phyloP scores from a whole-genome alignment of 2,888 invertebrate species.

The Dendrolimus pini region DNA sequence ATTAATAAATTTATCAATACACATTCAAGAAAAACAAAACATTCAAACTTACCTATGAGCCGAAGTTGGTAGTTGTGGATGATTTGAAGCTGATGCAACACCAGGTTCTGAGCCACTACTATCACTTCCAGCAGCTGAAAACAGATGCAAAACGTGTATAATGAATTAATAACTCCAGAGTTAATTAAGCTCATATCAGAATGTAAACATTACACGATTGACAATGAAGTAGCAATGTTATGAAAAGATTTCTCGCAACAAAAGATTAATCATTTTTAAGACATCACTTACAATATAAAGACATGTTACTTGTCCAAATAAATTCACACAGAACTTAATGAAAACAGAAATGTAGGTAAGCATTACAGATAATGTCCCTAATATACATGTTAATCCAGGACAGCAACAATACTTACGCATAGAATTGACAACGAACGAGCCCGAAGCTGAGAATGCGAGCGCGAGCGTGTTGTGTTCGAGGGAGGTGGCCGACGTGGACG shows the following conservation, averaged over 20 bases:
- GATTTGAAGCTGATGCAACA: constrained; percentile 43
- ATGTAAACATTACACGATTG: too few relatives aligned
- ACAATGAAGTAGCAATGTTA: too few relatives aligned
- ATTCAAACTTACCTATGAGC: constrained; percentile 38
- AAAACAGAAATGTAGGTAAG: too few relatives aligned
- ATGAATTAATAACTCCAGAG: not conserved
- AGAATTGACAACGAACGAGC: constrained; percentile 56
- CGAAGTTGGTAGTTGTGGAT: constrained; percentile 41
- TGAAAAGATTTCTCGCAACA: too few relatives aligned
- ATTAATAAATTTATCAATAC: too few relatives aligned
- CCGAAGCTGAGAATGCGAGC: constrained; percentile 62
- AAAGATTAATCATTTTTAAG: too few relatives aligned
- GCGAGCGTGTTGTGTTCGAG: constrained; percentile 69
- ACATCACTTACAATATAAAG: too few relatives aligned
- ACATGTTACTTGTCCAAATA: too few relatives aligned
- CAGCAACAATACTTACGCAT: constrained; percentile 38
- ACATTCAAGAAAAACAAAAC: too few relatives aligned
- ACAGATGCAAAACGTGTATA: constrained; percentile 1
- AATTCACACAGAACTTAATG: too few relatives aligned
- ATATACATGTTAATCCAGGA: too few relatives aligned
- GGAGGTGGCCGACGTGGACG: constrained; percentile 66
- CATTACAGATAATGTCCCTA: too few relatives aligned
- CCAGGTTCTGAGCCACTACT: constrained; percentile 37
- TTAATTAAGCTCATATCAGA: not conserved
- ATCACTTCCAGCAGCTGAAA: constrained; percentile 32